Base-by-base conservation (phyloP, 2,888 invertebrate species). In the Antheraea assamensis region DNA sequence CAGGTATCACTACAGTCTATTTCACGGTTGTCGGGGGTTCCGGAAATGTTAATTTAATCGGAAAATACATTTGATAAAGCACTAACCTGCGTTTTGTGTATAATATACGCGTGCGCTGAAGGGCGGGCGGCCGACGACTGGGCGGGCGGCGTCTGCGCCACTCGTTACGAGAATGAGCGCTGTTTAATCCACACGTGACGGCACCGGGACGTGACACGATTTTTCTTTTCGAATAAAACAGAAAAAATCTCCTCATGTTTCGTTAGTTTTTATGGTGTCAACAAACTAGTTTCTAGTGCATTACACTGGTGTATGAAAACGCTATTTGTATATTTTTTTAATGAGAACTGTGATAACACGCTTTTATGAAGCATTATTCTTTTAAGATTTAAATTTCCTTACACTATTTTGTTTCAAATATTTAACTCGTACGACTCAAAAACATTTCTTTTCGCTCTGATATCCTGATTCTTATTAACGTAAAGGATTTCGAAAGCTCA, bases 61-160 rank as follows among this genome's bases (percentile, higher is more conserved):
- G n/a, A 78, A 80, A 84, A 81, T 82, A 79, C 77, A 78, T 71
- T 79, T 76, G 71, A 72, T 77, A 68, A 35, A 35, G 75, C 76
- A 86, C 92, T 91, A 78, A 92, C 92, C 92, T 88, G 85, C 75
- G 71, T 75, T 73, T 31, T 76, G 76, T 76, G 78, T 76, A 74
- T 80, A n/a, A 68, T 80, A 78, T 81, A 86, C 86, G 87, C 87
- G 91, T 88, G 90, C 87, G 88, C 85, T 80, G 87, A 78, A 79
- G 86, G 93, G 94, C 94, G 94, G 93, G 91, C 92, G 90, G 92
- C 86, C 84, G 89, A 81, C 84, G 91, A 93, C 93, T 93, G 93
- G 93, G 93, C 93, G 93, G 93, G 91, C 91, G 88, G 90, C 86
- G 87, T 82, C 78, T 80, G 86, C 86, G 86, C 88, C 82, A 75